Percentiles rank a stretch among this genome's conserved stretches.
Conservation (phyloP, 2,888 invertebrate species). For the Sinelater perroti region DNA sequence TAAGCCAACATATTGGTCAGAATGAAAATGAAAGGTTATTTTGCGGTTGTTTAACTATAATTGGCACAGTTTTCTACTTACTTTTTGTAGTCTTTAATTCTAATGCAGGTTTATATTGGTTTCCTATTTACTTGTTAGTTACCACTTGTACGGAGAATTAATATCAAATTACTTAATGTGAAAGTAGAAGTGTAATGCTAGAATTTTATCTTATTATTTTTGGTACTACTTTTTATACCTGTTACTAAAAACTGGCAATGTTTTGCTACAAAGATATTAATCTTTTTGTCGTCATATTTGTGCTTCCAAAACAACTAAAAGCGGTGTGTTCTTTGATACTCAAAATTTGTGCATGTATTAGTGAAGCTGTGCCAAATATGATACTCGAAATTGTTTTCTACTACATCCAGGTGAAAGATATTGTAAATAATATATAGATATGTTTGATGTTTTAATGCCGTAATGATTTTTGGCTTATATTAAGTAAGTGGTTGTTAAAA, state of each 20-base stretch:
- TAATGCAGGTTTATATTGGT: too few species aligned
- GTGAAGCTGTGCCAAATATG: constrained; percentile 29
- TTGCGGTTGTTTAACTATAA: constrained; percentile 2
- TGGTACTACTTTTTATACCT: too few species aligned
- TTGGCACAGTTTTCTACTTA: constrained; percentile 28
- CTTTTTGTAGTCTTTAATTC: too few species aligned
- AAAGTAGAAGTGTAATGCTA: too few species aligned
- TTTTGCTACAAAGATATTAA: too few species aligned
- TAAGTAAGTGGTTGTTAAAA: constrained; percentile 7
- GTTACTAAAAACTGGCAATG: too few species aligned
- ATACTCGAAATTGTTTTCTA: constrained; percentile 23
- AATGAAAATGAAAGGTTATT: constrained; percentile 2
- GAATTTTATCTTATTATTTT: too few species aligned
- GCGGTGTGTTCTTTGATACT: background rate
- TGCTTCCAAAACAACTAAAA: too few species aligned
- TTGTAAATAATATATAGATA: background rate
- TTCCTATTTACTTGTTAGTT: constrained; percentile 5
- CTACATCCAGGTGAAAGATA: background rate
- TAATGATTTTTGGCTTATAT: constrained; percentile 9
- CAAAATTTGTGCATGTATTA: constrained; percentile 3
- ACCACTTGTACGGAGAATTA: constrained; percentile 21
- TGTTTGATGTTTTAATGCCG: constrained; percentile 8
- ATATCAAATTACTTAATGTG: too few species aligned
- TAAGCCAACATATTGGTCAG: constrained; percentile 13
- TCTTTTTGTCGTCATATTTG: too few species aligned